Evolutionary conservation across 2,888 invertebrate species (phyloP).

Genomic region (Diplazon laetatorius): DNA sequence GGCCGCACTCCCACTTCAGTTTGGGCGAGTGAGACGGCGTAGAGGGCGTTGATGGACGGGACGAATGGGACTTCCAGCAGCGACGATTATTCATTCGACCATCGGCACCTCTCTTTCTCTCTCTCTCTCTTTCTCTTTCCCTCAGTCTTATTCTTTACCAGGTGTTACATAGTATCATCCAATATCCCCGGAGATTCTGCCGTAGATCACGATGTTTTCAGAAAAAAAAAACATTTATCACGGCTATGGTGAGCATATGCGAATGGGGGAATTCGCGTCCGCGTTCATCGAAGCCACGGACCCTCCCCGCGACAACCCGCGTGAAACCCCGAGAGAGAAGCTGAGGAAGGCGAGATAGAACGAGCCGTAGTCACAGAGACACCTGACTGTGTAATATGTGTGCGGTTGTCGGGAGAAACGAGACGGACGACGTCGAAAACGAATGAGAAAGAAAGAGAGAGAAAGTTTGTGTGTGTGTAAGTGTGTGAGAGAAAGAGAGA

Average conservation of each 20-base stretch:
- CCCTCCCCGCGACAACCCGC: slow-evolving; percentile 34
- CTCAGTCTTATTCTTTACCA: no score
- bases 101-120: slow-evolving; percentile 68
- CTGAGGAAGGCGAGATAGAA: slow-evolving; percentile 29
- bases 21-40: slow-evolving; percentile 66
- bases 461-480: no score
- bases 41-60: slow-evolving; percentile 79
- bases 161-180: slow-evolving; percentile 57
- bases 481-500: no score
- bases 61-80: slow-evolving; percentile 71
- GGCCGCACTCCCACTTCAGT: slow-evolving; percentile 46
- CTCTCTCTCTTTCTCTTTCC: neutral
- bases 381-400: slow-evolving; percentile 52
- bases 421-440: slow-evolving; percentile 60
- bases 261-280: neutral
- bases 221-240: no score
- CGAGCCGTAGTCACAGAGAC: slow-evolving; percentile 40
- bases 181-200: neutral
- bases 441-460: slow-evolving; percentile 54
- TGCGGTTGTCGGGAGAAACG: slow-evolving; percentile 36
- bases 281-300: neutral
- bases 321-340: slow-evolving; percentile 53
- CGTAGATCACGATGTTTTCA: neutral
- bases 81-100: slow-evolving; percentile 75
- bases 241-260: no score